Conservation (phyloP, 2,888 invertebrate genomes). For the Calephelis perditalis region DNA sequence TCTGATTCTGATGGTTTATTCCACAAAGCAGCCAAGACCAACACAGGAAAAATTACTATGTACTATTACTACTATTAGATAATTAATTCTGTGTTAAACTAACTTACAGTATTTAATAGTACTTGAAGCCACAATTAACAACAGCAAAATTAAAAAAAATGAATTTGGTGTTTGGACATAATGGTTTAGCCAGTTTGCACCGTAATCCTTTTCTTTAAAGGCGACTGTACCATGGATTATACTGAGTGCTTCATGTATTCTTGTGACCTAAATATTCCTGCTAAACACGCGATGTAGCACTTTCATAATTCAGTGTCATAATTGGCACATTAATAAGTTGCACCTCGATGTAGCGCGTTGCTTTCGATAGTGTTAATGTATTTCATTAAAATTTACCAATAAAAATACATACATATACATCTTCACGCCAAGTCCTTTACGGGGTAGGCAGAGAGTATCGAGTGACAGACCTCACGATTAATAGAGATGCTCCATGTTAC, state of each 20-base stretch:
- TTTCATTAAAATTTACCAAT: too few relatives aligned
- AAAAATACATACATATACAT: too few relatives aligned
- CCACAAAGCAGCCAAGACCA: too few relatives aligned
- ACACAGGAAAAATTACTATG: too few relatives aligned
- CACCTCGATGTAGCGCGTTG: conserved; percentile 34
- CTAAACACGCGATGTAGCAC: conserved; percentile 50
- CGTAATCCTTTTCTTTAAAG: conserved; percentile 6
- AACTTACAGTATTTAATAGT: conserved; percentile 3
- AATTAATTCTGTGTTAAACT: conserved; percentile 3
- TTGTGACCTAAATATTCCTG: conserved; percentile 34
- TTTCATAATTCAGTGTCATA: conserved; percentile 61
- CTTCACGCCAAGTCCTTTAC: too few relatives aligned
- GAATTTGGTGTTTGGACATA: not conserved
- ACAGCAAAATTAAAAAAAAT: conserved; percentile 1
- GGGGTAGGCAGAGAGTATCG: too few relatives aligned
- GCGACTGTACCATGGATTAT: conserved; percentile 5
- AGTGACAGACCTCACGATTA: too few relatives aligned
- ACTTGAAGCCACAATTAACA: conserved; percentile 4
- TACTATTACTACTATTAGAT: too few relatives aligned
- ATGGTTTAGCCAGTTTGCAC: not conserved
- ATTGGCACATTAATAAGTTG: conserved; percentile 52
- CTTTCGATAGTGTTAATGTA: conserved; percentile 17
- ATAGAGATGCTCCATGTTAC: too few relatives aligned
- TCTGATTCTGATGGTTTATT: too few relatives aligned
- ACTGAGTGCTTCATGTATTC: conserved; percentile 14